Base-by-base conservation (phyloP, 2,113 vertebrate species). In the Piaya cayana region DNA sequence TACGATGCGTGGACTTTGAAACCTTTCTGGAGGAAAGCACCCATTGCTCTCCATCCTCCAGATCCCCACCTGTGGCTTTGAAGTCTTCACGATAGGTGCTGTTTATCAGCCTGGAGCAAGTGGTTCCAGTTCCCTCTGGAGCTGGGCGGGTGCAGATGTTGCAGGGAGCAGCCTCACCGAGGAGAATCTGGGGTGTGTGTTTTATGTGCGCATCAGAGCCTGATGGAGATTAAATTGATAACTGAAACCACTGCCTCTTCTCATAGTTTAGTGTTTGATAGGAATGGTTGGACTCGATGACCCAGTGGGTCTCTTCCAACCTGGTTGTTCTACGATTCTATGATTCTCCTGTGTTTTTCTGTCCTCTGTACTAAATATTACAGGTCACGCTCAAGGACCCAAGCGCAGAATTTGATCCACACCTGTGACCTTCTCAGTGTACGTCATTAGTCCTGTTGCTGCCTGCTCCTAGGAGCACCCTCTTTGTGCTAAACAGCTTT, bases 1-100 rank as follows among this genome's bases (percentile, higher is more conserved):
- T 14, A 1, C 0, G 3, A 1, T 11, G 26, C 14, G 2, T 0
- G 1, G 14, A 15, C 68, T 65, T 34, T 8, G 11, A 9, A 56
- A 20, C 22, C 22, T 19, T 27, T 25, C 0, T 25, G 53, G 39
- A 39, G 39, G 39, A 39, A 39, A 39, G 39, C 39, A 39, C 59
- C 37, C 9, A 0, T 22, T 53, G 58, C 39, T 79, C 60, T 43
- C 21, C 14, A 0, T n/a, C n/a, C 11, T 8, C 42, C 68, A 34
- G 36, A 2, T 16, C 23, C 34, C 39, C 6, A 15, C 11, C 27
- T 19, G 42, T 27, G 53, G 1, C n/a, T 27, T 34, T 25, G 30
- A 1, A 2, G 7, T 20, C 5, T 26, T 62, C 15, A 0, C 0
- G 1, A 6, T 3, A 22, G 50, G 27, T 6, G n/a, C 59, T 64